Evolutionary conservation across 2,888 invertebrate genomes (phyloP).

Genomic region (Suillia variegata): DNA sequence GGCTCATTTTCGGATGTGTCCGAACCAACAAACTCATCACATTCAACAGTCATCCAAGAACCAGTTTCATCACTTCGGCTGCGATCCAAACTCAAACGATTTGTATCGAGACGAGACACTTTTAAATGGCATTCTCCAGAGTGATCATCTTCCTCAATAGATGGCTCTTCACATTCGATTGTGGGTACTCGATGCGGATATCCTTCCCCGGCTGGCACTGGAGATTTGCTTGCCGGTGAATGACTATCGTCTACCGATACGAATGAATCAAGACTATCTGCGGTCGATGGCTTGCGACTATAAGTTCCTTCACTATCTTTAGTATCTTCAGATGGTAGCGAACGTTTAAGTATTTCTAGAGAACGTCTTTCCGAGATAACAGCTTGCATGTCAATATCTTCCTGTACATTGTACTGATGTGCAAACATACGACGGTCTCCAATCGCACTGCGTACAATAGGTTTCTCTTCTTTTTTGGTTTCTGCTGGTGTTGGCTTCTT

Average conservation of each 20-base stretch:
- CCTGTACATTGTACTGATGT: slow-evolving; percentile 55
- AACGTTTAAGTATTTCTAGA: slow-evolving; percentile 67
- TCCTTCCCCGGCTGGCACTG: slow-evolving; percentile 42
- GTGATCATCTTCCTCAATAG: slow-evolving; percentile 58
- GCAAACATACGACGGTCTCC: slow-evolving; percentile 57
- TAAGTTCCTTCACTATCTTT: slow-evolving; percentile 52
- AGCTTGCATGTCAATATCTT: slow-evolving; percentile 67
- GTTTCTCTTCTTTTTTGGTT: slow-evolving; percentile 61
- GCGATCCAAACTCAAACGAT: slow-evolving; percentile 60
- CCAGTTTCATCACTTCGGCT: slow-evolving; percentile 72
- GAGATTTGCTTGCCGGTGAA: slow-evolving; percentile 63
- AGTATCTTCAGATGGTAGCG: slow-evolving; percentile 62
- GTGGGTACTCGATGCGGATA: slow-evolving; percentile 60
- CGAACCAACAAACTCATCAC: slow-evolving; percentile 70
- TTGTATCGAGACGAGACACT: slow-evolving; percentile 50
- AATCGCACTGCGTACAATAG: slow-evolving; percentile 45
- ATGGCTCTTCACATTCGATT: slow-evolving; percentile 61
- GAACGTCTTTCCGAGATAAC: slow-evolving; percentile 68
- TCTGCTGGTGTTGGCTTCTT: slow-evolving; percentile 54
- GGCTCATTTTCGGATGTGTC: slow-evolving; percentile 67
- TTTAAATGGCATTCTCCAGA: slow-evolving; percentile 55
- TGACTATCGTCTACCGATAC: slow-evolving; percentile 70
- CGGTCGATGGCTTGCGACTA: slow-evolving; percentile 62
- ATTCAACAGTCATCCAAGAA: slow-evolving; percentile 72
- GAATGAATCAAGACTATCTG: slow-evolving; percentile 63